Evolutionary conservation across 1,140 invertebrate genomes (phyloP).

Genomic region (Luehdorfia chinensis): DNA sequence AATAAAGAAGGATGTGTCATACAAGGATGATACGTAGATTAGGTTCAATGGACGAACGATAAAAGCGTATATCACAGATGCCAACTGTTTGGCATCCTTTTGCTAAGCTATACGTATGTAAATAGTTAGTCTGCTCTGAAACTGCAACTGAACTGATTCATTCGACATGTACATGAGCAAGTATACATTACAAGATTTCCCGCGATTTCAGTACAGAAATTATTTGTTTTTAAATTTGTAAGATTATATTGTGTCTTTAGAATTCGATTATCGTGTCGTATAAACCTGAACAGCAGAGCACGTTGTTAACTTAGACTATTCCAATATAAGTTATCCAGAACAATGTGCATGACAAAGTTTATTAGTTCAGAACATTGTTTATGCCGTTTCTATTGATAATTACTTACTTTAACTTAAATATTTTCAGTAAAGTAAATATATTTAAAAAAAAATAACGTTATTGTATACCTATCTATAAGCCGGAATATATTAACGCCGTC

Average conservation of each 20-base stretch:
- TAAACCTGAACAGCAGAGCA: constrained; percentile 33
- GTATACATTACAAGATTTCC: too few species aligned
- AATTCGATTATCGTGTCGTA: constrained; percentile 17
- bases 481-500: too few species aligned
- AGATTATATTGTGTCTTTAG: background rate
- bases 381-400: too few species aligned
- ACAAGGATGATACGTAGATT: constrained; percentile 33
- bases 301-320: constrained; percentile 55
- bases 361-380: too few species aligned
- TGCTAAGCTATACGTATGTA: constrained; percentile 53
- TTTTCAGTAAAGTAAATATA: too few species aligned
- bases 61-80: constrained; percentile 73
- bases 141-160: constrained; percentile 5
- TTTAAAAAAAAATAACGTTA: too few species aligned
- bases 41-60: constrained; percentile 70
- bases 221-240: background rate
- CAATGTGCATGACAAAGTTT: constrained; percentile 42
- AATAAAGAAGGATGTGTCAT: constrained; percentile 22
- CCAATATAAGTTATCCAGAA: constrained; percentile 75
- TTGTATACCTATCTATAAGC: too few species aligned
- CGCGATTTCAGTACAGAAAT: background rate
- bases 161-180: too few species aligned
- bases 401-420: too few species aligned
- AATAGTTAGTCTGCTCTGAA: constrained; percentile 35
- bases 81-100: constrained; percentile 49